Base-by-base conservation (phyloP, 2,888 invertebrate genomes). In the Alitta virens region DNA sequence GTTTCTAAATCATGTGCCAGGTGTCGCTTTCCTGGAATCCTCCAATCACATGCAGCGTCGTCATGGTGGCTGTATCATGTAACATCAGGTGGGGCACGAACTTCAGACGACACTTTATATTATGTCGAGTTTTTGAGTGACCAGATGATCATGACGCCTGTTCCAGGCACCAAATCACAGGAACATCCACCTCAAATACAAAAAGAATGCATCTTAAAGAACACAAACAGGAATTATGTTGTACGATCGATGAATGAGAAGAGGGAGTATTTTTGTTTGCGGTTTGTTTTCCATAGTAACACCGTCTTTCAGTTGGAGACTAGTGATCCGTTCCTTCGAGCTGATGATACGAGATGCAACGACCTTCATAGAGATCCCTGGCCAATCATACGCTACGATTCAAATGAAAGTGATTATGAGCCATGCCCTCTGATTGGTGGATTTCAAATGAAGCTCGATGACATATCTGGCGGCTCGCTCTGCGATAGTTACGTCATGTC, bases 391-490 rank as follows among this genome's bases (percentile, higher is more conserved):
- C 5, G 46, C 3, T 46, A 46, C 21, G 46, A 46, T 7, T 12
- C 46, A 21, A 18, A 7, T 46, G n/a, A 12, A 7, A 46, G 46
- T 18, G 46, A 21, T n/a, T 21, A 21, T 21, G 18, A 12, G n/a
- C 46, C n/a, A 46, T 46, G 46, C 21, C 46, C 46, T 46, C n/a
- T 46, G n/a, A 18, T 21, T 46, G 46, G 46, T 46, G 46, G 46
- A 18, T 46, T 7, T 5, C n/a, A 21, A n/a, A 21, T 46, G 46
- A n/a, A 46, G 21, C 46, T 46, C n/a, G 46, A 18, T 3, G 46
- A 46, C 46, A 46, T 5, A 5, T n/a, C n/a, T n/a, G 21, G 21
- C n/a, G n/a, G n/a, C 7, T n/a, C n/a, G n/a, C n/a, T 46, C 3
- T 46, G 46, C 21, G 21, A n/a, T 7, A 21, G 21, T 18, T 18